These are phyloP conservation scores for Caradrina clavipalpis DNA, from an alignment of 2,888 invertebrate genomes.

Conservation along the genomic window DNA sequence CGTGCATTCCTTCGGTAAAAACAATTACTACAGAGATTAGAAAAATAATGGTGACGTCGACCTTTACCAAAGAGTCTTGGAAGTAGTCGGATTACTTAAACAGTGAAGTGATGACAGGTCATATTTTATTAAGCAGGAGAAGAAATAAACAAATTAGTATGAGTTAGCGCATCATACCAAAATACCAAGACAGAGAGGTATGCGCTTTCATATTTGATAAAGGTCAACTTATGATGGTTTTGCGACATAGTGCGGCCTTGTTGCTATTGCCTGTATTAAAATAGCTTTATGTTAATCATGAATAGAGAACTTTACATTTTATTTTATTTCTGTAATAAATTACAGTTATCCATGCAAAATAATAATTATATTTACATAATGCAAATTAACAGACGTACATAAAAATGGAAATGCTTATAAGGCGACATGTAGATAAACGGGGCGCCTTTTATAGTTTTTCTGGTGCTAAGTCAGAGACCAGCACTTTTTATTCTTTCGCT, in stretches of 20 bases:
- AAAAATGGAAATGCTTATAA: no score
- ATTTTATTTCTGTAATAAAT: neutral
- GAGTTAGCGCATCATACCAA: slow-evolving; percentile 41
- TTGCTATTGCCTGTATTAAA: slow-evolving; percentile 13
- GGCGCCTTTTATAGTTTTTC: no score
- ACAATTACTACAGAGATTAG: neutral
- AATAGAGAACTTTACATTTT: neutral
- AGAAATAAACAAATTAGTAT: slow-evolving; percentile 43
- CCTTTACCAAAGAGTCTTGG: slow-evolving; percentile 13
- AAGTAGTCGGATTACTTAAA: slow-evolving; percentile 26
- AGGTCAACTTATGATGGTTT: slow-evolving; percentile 48
- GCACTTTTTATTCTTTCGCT: no score
- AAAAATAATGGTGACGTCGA: neutral
- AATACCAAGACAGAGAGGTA: slow-evolving; percentile 31
- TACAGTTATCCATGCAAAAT: no score
- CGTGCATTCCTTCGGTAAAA: neutral
- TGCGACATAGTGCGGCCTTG: slow-evolving; percentile 35
- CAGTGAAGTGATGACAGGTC: slow-evolving; percentile 14
- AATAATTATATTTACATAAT: no score
- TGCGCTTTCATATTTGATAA: slow-evolving; percentile 49
- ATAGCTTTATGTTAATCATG: slow-evolving; percentile 7
- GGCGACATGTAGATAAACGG: no score
- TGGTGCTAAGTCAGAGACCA: no score
- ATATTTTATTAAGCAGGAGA: slow-evolving; percentile 38
- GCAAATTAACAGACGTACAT: no score